Conservation (phyloP, 1,140 invertebrate species). For the Caerostris extrusa region DNA sequence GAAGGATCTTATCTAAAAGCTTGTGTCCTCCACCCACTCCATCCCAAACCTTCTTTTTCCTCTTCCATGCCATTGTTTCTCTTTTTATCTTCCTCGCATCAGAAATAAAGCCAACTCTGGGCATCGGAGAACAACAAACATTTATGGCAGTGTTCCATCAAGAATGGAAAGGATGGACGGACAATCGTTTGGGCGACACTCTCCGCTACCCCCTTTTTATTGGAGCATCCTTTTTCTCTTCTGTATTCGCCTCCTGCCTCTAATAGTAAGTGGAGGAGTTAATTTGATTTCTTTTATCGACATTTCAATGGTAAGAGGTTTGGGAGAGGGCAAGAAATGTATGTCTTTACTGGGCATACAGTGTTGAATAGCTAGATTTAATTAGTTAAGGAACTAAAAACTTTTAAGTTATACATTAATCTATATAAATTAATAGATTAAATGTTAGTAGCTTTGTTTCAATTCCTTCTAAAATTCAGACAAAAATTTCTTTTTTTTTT, state of each 20-base stretch:
- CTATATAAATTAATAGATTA: too few species aligned
- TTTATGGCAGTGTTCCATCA: slow-evolving; percentile 67
- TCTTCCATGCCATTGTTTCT: neutral
- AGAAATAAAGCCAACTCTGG: slow-evolving; percentile 16
- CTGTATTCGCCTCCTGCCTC: neutral
- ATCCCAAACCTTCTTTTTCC: neutral
- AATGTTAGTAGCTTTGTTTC: too few species aligned
- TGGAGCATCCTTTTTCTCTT: neutral
- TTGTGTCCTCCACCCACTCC: neutral
- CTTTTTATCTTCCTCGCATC: neutral
- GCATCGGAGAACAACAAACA: slow-evolving; percentile 55
- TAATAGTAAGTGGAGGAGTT: neutral
- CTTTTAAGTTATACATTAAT: too few species aligned
- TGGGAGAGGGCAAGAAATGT: neutral
- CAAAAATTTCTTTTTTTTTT: too few species aligned
- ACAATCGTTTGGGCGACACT: slow-evolving; percentile 40
- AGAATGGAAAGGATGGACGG: slow-evolving; percentile 25
- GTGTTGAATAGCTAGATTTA: too few species aligned
- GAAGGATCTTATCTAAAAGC: neutral
- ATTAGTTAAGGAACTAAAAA: too few species aligned
- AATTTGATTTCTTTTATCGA: slow-evolving; percentile 18
- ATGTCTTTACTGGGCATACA: neutral
- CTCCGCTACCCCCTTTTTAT: neutral
- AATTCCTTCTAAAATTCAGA: too few species aligned
- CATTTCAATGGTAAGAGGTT: neutral